These are phyloP conservation scores for Ptilodon capucinus DNA, from an alignment of 2,888 invertebrate species.

Conservation along the genomic window DNA sequence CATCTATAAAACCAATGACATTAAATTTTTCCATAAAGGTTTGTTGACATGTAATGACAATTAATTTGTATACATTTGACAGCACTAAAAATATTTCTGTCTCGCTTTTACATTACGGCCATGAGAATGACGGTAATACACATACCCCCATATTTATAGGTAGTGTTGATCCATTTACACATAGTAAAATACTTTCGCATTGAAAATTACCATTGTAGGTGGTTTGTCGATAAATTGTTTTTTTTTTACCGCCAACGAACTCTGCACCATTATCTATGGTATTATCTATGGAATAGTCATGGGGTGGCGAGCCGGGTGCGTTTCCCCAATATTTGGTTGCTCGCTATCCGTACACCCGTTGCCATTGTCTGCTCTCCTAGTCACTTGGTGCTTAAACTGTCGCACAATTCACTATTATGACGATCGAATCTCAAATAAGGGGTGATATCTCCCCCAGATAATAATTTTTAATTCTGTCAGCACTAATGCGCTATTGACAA, in stretches of 20 bases:
- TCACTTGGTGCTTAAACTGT: constrained; percentile 47
- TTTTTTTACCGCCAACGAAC: no score
- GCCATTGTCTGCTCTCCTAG: constrained; percentile 42
- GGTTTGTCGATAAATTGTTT: no score
- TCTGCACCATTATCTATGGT: no score
- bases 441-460: constrained; percentile 53
- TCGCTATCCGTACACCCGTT: constrained; percentile 36
- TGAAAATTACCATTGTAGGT: no score
- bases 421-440: constrained; percentile 44
- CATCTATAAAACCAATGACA: neutral
- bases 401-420: constrained; percentile 59
- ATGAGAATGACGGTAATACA: no score
- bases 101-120: no score
- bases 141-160: no score
- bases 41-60: no score
- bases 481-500: constrained; percentile 38
- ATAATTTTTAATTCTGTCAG: constrained; percentile 46
- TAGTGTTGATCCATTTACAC: no score
- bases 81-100: no score
- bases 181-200: no score
- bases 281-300: constrained; percentile 5
- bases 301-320: constrained; percentile 24
- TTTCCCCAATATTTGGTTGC: constrained; percentile 40
- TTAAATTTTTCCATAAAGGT: neutral
- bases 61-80: no score